Percentiles rank a stretch among this genome's conserved stretches.
phyloP scores from a whole-genome alignment of 2,113 vertebrate genomes.

The Fukomys damarensis region DNA sequence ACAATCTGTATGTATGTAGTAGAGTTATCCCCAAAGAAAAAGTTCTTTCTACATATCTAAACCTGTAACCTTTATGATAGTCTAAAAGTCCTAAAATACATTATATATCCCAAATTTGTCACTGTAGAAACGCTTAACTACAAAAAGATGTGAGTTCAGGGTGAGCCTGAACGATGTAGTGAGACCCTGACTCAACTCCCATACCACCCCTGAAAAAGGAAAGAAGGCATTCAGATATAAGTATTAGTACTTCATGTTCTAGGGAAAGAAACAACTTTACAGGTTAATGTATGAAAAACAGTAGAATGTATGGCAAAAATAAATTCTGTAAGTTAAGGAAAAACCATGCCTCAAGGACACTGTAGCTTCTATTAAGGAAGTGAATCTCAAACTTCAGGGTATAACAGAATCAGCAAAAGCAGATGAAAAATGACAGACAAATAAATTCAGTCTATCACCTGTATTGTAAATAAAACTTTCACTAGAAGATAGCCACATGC shows the following conservation, averaged over 20 bases:
- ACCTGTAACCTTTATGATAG: background rate
- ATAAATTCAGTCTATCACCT: background rate
- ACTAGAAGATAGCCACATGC: background rate
- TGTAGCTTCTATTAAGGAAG: background rate
- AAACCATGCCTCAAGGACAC: background rate
- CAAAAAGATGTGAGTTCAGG: background rate
- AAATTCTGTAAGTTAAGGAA: background rate
- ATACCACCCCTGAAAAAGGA: background rate
- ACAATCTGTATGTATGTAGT: background rate
- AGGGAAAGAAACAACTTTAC: background rate
- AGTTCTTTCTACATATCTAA: background rate
- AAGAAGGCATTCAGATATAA: background rate
- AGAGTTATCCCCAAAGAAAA: background rate
- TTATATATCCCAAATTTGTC: background rate
- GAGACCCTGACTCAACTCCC: background rate
- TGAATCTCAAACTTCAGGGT: background rate
- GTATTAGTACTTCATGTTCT: background rate
- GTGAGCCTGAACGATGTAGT: background rate
- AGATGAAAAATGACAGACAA: background rate
- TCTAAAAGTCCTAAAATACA: background rate
- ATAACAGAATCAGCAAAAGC: background rate
- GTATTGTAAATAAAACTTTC: background rate
- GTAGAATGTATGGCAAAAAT: background rate
- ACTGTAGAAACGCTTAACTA: background rate
- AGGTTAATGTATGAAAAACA: conserved; percentile 30